Evolutionary conservation across 2,888 invertebrate genomes (phyloP).

Genomic region (Leptinotarsa haldemani): DNA sequence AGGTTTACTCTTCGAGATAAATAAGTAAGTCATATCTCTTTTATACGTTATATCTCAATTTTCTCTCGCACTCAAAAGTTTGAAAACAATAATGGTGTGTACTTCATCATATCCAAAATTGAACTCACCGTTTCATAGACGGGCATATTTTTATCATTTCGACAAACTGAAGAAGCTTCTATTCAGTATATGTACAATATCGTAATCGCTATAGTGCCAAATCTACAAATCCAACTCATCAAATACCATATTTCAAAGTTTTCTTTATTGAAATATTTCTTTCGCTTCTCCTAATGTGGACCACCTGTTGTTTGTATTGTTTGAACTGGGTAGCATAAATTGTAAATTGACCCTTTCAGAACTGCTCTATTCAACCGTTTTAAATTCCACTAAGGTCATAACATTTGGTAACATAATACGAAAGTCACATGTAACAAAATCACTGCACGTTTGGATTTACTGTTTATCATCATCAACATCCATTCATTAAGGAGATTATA

Average conservation of each 20-base stretch:
- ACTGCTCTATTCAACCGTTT: conserved; percentile 15
- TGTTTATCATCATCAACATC: conserved; percentile 42
- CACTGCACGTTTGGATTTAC: conserved; percentile 32
- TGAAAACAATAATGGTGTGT: too few relatives aligned
- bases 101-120: too few relatives aligned
- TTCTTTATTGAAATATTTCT: not conserved
- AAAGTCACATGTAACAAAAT: conserved; percentile 20
- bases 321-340: conserved; percentile 2
- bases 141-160: too few relatives aligned
- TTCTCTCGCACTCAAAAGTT: too few relatives aligned
- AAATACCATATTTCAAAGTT: not conserved
- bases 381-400: conserved; percentile 29
- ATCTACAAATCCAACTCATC: too few relatives aligned
- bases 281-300: not conserved
- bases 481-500: conserved; percentile 44
- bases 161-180: too few relatives aligned
- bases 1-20: too few relatives aligned
- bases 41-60: too few relatives aligned
- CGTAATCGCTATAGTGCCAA: too few relatives aligned
- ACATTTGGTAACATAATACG: conserved; percentile 33
- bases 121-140: too few relatives aligned
- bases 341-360: conserved; percentile 8
- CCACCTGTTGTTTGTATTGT: not conserved
- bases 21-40: too few relatives aligned
- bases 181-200: too few relatives aligned